Evolutionary conservation across 1,140 invertebrate species (phyloP), one percentile per base, ranked within the genome.

Genomic region (Uloborus diversus): DNA sequence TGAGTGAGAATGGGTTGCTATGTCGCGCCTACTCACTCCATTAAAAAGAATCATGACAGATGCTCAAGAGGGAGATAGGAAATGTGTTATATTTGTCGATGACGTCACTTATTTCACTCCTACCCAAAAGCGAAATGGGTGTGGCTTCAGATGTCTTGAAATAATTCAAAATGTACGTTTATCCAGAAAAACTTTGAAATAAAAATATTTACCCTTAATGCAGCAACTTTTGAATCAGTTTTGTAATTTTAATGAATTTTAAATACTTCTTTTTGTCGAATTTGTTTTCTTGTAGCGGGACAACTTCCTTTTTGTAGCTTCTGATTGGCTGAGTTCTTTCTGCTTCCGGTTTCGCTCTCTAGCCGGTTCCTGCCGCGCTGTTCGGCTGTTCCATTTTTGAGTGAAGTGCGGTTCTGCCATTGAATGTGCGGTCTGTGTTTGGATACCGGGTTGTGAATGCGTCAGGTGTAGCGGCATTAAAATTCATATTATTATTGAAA

Each of bases 291-390:
- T n/a, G n/a, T 42, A 17, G 37, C 37, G 37, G 17, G 17, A 42
- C 37, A 13, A 13, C 37, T 13, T 13, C 37, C 37, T 17, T 47
- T 68, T 68, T 17, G 14, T 14, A 17, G 4, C 4, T 4, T 17
- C 51, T 30, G 7, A 70, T 70, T 70, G 66, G 66, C 35, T 9
- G 66, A 70, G 23, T 30, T 5, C 13, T 1, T 14, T 14, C 17
- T n/a, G 17, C 32, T 70, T 70, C 66, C 66, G 49, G 66, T 70
- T 53, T 70, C 66, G 51, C 37, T 51, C 49, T 49, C 66, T 49
- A 28, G 28, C 66, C 66, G 49, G 49, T 33, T 20, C 57, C 35
- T 27, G 37, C 23, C 14, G 30, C 66, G 17, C 27, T 32, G 30
- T 56, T 51, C 20, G 32, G 49, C 37, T 2, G 0, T 9, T 0